Evolutionary conservation across 2,888 invertebrate species (phyloP), one percentile per base, ranked within the genome.

Genomic region (Amphimallon solstitiale): DNA sequence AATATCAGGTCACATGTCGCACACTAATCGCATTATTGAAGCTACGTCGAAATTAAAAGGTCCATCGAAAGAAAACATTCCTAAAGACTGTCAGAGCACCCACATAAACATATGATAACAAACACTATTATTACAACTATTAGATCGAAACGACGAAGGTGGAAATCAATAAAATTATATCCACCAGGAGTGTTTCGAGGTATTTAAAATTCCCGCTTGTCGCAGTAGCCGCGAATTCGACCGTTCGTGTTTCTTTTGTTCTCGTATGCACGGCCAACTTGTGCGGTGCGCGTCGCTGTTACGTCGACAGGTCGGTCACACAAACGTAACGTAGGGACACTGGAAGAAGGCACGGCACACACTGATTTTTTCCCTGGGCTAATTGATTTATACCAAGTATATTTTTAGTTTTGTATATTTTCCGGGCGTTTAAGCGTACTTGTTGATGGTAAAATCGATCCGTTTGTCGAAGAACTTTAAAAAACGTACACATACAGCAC

Each of bases 121-220:
- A 12, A 40, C 40, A 40, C 40, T 59, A 29, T 40, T 21, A 56
- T 19, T 56, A 29, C 21, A 29, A 14, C 19, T 43, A 59, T 59
- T 59, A 59, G 56, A 59, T 59, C 56, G 43, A 59, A 59, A 15
- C 15, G 12, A 43, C 43, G 29, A 59, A 59, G 43, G 56, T 59
- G 43, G 43, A 59, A 59, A 59, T 59, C 56, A 59, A 59, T 59
- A 59, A 43, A 29, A 45, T 23, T 43, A 56, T 56, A 56, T 21
- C 37, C 52, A 17, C 52, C 19, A 19, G 37, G 19, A 15, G 21
- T 38, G 37, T 37, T 54, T 2, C 19, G 3, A 10, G 17, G 17
- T 38, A 34, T 59, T 59, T 7, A 29, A 59, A 59, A 14, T 59
- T 59, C 56, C 56, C 56, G 56, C 56, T 23, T 29, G 9, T 15